Evolutionary conservation across 1,140 invertebrate species (phyloP).

Genomic region (Orius insidiosus): DNA sequence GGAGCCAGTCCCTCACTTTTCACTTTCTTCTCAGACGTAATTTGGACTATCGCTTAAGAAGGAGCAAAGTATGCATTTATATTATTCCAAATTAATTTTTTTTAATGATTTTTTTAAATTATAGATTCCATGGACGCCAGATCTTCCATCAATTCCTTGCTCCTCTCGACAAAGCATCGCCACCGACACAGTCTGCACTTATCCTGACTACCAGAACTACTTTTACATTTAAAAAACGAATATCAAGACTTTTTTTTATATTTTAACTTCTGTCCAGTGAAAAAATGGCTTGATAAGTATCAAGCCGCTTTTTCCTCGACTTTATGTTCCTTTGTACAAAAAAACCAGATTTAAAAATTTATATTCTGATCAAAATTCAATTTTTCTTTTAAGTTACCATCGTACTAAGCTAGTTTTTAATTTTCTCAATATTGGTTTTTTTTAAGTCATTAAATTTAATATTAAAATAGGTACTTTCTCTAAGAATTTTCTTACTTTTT

Average conservation of each 20-base stretch:
- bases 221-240: constrained; percentile 20
- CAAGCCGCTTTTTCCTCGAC: no score
- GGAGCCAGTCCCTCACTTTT: constrained; percentile 42
- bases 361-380: no score
- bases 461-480: no score
- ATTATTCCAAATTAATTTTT: constrained; percentile 1
- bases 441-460: no score
- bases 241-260: background rate
- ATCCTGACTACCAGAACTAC: constrained; percentile 20
- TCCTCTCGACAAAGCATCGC: constrained; percentile 18
- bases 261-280: background rate
- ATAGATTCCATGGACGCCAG: constrained; percentile 15
- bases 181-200: constrained; percentile 14
- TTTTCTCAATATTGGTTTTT: no score
- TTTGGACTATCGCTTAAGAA: constrained; percentile 48
- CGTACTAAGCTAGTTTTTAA: no score
- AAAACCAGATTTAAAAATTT: no score
- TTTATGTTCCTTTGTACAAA: no score
- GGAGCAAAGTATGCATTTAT: constrained; percentile 28
- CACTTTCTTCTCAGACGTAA: constrained; percentile 62
- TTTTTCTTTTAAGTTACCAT: no score
- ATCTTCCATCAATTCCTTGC: constrained; percentile 17
- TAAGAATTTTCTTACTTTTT: no score
- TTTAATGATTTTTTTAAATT: constrained; percentile 9
- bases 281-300: no score